Base-by-base conservation (phyloP, 2,888 invertebrate genomes). In the Steinernema carpocapsae region DNA sequence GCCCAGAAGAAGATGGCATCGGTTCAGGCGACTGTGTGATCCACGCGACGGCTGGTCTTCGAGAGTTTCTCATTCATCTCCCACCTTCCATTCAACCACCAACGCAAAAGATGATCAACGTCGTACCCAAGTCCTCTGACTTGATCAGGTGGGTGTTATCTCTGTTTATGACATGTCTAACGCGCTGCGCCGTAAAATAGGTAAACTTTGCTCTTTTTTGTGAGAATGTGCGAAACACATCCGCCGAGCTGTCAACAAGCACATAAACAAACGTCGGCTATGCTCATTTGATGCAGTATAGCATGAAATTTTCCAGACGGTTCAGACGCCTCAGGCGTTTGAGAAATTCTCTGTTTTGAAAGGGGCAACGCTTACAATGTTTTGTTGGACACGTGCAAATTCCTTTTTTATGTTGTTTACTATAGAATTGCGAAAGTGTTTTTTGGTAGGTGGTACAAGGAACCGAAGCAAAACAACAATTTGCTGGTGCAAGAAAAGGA, bases 1-100 rank as follows among this genome's bases (percentile, higher is more conserved):
- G 56, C 56, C 6, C 56, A 22, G 56, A 22, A 26, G 56, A 56
- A 56, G 26, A 56, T 56, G 56, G 56, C 56, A 17, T 56, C 56
- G 26, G 22, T 26, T 56, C 56, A n/a, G 56, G 22, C 56, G 26
- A 26, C 56, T 56, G 56, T n/a, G n/a, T 56, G 56, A 56, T 56
- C 56, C 56, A 12, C 6, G n/a, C n/a, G n/a, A n/a, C n/a, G n/a
- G n/a, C n/a, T n/a, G n/a, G n/a, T n/a, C n/a, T n/a, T n/a, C n/a
- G n/a, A n/a, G n/a, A n/a, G n/a, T n/a, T n/a, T n/a, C n/a, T n/a
- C n/a, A n/a, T n/a, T n/a, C n/a, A n/a, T n/a, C n/a, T n/a, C n/a
- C n/a, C n/a, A n/a, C n/a, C n/a, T n/a, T n/a, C n/a, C n/a, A n/a
- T n/a, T n/a, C n/a, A n/a, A n/a, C n/a, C n/a, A n/a, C n/a, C n/a